Evolutionary conservation across 2,888 invertebrate genomes (phyloP).

Genomic region (Lasioglossum morio): DNA sequence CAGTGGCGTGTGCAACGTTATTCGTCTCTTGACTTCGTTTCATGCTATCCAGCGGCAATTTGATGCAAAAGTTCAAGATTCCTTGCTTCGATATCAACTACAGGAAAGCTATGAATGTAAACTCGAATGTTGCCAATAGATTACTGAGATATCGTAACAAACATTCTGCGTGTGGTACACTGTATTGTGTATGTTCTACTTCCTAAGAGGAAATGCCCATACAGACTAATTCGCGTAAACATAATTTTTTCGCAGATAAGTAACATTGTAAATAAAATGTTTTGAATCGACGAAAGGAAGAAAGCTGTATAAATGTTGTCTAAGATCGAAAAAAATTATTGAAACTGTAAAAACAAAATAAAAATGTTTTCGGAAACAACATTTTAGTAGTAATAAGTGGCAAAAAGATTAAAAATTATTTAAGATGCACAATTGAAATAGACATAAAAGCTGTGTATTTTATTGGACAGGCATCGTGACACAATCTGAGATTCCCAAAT

Average conservation of each 20-base stretch:
- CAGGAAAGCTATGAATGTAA: conserved; percentile 36
- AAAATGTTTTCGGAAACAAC: not conserved
- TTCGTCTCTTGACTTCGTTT: conserved; percentile 50
- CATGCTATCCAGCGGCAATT: conserved; percentile 50
- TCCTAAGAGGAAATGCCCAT: too few species aligned
- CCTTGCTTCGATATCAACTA: conserved; percentile 14
- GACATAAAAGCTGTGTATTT: too few species aligned
- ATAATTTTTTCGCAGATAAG: too few species aligned
- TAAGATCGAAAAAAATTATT: not conserved
- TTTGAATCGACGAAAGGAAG: not conserved
- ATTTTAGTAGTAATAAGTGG: not conserved
- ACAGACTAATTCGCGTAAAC: not conserved
- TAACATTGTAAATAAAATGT: not conserved
- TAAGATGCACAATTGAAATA: too few species aligned
- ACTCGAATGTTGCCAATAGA: conserved; percentile 32
- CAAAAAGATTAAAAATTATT: too few species aligned
- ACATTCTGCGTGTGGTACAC: not conserved
- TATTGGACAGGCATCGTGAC: not conserved
- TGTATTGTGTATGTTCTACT: not conserved
- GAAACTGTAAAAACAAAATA: not conserved
- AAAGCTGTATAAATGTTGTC: not conserved
- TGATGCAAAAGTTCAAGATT: conserved; percentile 45
- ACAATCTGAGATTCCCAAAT: not conserved
- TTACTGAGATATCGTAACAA: conserved; percentile 12
- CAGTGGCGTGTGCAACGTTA: conserved; percentile 31